Evolutionary conservation across 2,888 invertebrate genomes (phyloP), one percentile per base, ranked within the genome.

Genomic region (Zootermopsis nevadensis): DNA sequence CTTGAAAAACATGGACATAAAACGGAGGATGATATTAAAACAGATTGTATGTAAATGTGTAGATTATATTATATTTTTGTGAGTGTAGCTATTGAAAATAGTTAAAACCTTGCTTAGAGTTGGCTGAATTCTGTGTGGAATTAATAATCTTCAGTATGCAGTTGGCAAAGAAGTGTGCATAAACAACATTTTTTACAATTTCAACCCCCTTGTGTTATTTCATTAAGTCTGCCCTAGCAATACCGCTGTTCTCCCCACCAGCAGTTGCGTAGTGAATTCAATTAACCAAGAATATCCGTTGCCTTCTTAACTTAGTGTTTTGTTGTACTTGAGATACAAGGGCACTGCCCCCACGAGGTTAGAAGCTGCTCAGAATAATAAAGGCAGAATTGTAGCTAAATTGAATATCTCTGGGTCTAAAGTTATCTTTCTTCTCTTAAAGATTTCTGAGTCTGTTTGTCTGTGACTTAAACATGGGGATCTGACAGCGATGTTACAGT

Each of bases 371-470:
- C 27, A 12, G 30, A 12, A 66, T 30, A 27, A 19, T 15, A 48
- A 48, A 27, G 66, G 1, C 27, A 27, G 27, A 12, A 27, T 30
- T n/a, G 27, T 66, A 27, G 27, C 66, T 2, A 27, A 66, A 66
- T 66, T 27, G 27, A 66, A 19, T 27, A 66, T 27, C 66, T 66
- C 66, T 66, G 66, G 66, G 66, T 27, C 66, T 27, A 27, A 66
- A 66, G 66, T 66, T n/a, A 66, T 66, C 27, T 66, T 30, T 66
- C 66, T 66, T 66, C 66, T 15, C 66, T 53, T 66, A 8, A 66
- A 30, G 30, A 7, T 22, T 60, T 60, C 60, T 60, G 24, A 60
- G 60, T 60, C 22, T 15, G 15, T 8, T 42, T 15, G 19, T 48
- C 19, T 48, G 12, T 66, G 66, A 66, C 66, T 66, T 66, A 66